Evolutionary conservation across 2,113 vertebrate genomes (phyloP).

Genomic region (Bucco capensis): DNA sequence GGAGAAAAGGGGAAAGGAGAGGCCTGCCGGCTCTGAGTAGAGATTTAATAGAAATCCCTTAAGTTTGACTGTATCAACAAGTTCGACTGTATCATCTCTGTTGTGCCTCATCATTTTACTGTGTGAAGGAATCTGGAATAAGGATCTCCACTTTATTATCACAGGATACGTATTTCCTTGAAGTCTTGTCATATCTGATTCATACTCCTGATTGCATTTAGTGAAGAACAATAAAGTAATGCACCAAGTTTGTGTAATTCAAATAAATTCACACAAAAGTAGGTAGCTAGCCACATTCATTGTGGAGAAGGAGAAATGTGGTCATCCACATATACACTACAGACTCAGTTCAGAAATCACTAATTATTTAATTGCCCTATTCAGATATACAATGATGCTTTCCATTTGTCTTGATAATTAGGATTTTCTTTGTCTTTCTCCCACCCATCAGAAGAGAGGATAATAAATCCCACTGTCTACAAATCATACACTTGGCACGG

Average conservation of each 20-base stretch:
- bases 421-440: constrained; percentile 33
- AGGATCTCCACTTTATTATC: constrained; percentile 58
- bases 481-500: constrained; percentile 1
- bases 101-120: constrained; percentile 24
- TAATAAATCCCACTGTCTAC: constrained; percentile 47
- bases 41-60: constrained; percentile 19
- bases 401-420: constrained; percentile 21
- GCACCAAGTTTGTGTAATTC: constrained; percentile 52
- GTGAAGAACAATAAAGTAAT: constrained; percentile 53
- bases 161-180: constrained; percentile 60
- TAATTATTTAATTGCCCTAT: constrained; percentile 19
- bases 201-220: constrained; percentile 43
- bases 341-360: neutral
- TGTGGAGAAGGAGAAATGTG: neutral
- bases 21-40: neutral
- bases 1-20: constrained; percentile 15
- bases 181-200: constrained; percentile 56
- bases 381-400: neutral
- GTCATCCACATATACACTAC: neutral
- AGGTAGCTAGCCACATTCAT: neutral
- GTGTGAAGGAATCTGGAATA: constrained; percentile 60
- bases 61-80: too few relatives aligned
- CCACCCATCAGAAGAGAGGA: constrained; percentile 33
- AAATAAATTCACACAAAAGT: constrained; percentile 52
- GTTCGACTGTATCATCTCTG: constrained; percentile 48